Evolutionary conservation across 2,113 vertebrate species (phyloP).

Genomic region (Sarotherodon lohbergeri): DNA sequence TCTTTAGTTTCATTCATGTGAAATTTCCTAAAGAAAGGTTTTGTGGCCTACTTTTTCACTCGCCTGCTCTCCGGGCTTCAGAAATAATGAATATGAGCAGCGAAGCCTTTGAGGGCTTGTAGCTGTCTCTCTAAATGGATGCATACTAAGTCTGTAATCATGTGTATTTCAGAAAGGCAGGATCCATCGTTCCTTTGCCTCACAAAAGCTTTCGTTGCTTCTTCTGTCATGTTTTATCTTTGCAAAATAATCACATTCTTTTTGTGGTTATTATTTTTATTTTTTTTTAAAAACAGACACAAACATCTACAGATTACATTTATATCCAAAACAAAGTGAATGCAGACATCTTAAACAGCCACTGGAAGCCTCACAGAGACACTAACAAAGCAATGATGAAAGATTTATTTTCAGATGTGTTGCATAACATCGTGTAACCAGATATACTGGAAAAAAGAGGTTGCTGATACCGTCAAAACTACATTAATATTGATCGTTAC

Average conservation of each 20-base stretch:
- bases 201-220: background rate
- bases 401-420: background rate
- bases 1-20: background rate
- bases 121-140: background rate
- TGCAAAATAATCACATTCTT: background rate
- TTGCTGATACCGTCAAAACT: slow-evolving; percentile 25
- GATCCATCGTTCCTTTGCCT: background rate
- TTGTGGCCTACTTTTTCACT: background rate
- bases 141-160: background rate
- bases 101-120: background rate
- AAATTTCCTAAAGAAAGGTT: background rate
- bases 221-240: background rate
- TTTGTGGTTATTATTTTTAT: background rate
- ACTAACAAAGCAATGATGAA: background rate
- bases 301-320: background rate
- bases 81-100: background rate
- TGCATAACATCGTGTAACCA: slow-evolving; percentile 41
- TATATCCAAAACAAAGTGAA: background rate
- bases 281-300: background rate
- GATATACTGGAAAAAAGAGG: slow-evolving; percentile 28
- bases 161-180: background rate
- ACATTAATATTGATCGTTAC: slow-evolving; percentile 60
- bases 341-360: background rate
- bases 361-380: background rate
- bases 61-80: background rate